phyloP scores from a whole-genome alignment of 2,797 vertebrate species.

The Poecilia velifera region DNA sequence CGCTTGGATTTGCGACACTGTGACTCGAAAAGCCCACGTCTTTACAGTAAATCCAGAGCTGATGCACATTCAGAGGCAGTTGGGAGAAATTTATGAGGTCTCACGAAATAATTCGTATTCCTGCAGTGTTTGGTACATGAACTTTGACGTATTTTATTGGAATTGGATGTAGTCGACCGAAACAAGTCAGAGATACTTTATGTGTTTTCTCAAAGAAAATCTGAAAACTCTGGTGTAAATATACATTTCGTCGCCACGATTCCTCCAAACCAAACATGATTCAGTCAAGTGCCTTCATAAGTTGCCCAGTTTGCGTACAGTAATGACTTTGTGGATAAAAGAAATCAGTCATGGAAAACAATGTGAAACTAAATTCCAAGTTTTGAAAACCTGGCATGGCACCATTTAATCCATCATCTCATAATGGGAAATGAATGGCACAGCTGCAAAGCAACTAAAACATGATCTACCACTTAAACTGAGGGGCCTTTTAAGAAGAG shows the following conservation, averaged over 20 bases:
- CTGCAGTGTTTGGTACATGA: not conserved
- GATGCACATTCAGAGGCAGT: not conserved
- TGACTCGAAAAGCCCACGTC: not conserved
- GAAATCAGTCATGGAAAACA: not conserved
- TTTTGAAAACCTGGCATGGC: not conserved
- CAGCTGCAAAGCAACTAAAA: not conserved
- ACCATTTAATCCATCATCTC: not conserved
- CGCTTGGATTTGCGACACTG: constrained; percentile 13
- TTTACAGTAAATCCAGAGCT: not conserved
- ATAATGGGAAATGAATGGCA: not conserved
- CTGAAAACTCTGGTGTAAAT: not conserved
- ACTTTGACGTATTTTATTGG: not conserved
- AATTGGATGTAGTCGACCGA: not conserved
- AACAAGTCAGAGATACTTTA: not conserved
- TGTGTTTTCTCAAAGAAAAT: not conserved
- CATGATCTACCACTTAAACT: not conserved
- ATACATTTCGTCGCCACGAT: not conserved
- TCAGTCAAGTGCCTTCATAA: not conserved
- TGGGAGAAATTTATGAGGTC: not conserved
- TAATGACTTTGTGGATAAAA: not conserved
- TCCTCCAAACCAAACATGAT: not conserved
- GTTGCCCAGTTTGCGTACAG: not conserved
- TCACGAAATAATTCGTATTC: not conserved
- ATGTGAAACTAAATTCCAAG: not conserved
- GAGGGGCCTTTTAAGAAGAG: not conserved